Conservation (phyloP, 92 coral and sea anemone species). For the Epizoanthus ramosus region DNA sequence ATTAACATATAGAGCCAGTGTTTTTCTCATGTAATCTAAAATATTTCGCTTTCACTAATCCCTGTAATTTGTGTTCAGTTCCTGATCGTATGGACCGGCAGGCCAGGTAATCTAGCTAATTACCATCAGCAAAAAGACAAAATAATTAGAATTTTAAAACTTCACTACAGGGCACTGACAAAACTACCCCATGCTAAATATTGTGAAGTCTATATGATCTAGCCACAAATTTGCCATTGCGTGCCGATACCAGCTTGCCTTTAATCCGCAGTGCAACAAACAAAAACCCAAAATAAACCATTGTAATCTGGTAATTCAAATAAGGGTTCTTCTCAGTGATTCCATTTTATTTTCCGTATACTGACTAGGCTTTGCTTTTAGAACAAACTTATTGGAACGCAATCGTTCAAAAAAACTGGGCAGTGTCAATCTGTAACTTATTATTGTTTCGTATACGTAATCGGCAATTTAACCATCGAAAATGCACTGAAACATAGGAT, state of each 20-base stretch:
- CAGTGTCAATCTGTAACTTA: not conserved
- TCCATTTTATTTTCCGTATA: not conserved
- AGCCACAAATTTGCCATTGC: slow-evolving; percentile 6
- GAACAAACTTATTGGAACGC: not conserved
- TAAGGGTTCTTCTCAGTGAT: not conserved
- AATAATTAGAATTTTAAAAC: slow-evolving; percentile 15
- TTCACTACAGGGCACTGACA: not conserved
- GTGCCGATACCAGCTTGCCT: not conserved
- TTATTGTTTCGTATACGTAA: no score
- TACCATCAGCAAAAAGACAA: not conserved
- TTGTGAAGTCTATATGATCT: not conserved
- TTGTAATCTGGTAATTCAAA: slow-evolving; percentile 7
- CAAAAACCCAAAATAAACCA: slow-evolving; percentile 14
- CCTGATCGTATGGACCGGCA: no score
- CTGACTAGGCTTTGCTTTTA: not conserved
- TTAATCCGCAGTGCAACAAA: slow-evolving; percentile 26
- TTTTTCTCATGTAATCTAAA: no score
- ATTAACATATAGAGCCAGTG: no score
- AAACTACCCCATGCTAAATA: not conserved
- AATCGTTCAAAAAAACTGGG: not conserved
- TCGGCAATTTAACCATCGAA: not conserved
- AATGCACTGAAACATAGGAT: not conserved
- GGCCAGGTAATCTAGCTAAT: not conserved
- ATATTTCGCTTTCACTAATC: no score
- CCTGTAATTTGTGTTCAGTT: no score